Base-by-base conservation (phyloP, 1,140 invertebrate species). In the Pinna nobilis region DNA sequence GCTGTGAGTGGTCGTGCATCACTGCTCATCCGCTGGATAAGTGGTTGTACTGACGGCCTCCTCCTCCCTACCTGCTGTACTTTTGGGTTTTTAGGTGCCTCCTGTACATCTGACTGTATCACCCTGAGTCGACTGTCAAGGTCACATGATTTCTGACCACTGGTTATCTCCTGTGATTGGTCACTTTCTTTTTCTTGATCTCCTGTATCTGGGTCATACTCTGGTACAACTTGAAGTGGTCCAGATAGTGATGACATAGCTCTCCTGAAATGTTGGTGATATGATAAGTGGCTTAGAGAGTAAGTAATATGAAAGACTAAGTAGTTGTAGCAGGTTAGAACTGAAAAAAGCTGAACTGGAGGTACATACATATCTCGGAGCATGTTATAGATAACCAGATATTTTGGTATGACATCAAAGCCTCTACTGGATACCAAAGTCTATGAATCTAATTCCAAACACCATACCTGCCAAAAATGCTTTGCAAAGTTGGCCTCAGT, bases 211-310 rank as follows among this genome's bases (percentile, higher is more conserved):
- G 37, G n/a, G 60, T 87, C 85, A 18, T 84, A 72, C 64, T 86
- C 84, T 15, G 84, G 86, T 20, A 87, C 84, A 30, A 87, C 82
- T 65, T 86, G 84, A 15, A 82, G 64, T 6, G 77, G 81, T 15
- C 74, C 80, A 13, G 79, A 66, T 9, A 53, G 39, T 13, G 72
- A 70, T 33, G 80, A 61, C 78, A 83, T 73, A 18, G 82, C 77
- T 61, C 75, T 74, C 82, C 82, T 84, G 39, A 9, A 49, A 75
- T 39, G 67, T 33, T 66, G 11, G 11, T 13, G 32, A 53, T 28
- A 20, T 7, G 50, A 53, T n/a, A n/a, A n/a, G n/a, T n/a, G n/a
- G n/a, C n/a, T n/a, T n/a, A n/a, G n/a, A n/a, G n/a, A n/a, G n/a
- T n/a, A n/a, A n/a, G n/a, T n/a, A n/a, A n/a, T n/a, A n/a, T n/a